phyloP scores from a whole-genome alignment of 2,888 invertebrate genomes.

The Zhengitettix transpicula region DNA sequence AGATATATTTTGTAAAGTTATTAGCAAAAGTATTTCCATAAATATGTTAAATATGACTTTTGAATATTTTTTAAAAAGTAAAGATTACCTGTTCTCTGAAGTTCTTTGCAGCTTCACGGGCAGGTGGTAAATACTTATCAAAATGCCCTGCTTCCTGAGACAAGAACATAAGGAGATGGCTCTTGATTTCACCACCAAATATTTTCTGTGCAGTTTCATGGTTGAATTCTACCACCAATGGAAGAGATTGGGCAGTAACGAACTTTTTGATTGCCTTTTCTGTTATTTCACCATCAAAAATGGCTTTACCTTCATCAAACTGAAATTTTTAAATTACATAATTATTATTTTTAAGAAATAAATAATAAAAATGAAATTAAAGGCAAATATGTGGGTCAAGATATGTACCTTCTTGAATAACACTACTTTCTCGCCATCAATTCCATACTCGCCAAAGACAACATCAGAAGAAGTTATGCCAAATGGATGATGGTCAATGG shows the following conservation, averaged over 20 bases:
- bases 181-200: slow-evolving; percentile 95
- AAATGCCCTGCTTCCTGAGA: slow-evolving; percentile 78
- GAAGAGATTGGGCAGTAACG: slow-evolving; percentile 68
- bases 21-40: no score
- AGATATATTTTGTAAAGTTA: no score
- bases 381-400: no score
- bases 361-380: not conserved
- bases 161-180: slow-evolving; percentile 88
- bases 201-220: slow-evolving; percentile 96
- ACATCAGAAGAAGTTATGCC: slow-evolving; percentile 67
- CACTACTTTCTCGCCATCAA: slow-evolving; percentile 59
- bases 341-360: not conserved
- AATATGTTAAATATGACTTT: no score
- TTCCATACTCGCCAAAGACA: slow-evolving; percentile 63
- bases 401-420: slow-evolving; percentile 72
- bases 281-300: slow-evolving; percentile 50
- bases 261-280: slow-evolving; percentile 63
- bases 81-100: slow-evolving; percentile 61
- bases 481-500: slow-evolving; percentile 77
- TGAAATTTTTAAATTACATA: slow-evolving; percentile 23
- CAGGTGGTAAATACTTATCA: slow-evolving; percentile 58
- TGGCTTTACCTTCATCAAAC: slow-evolving; percentile 72
- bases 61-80: no score
- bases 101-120: slow-evolving; percentile 69
- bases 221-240: slow-evolving; percentile 87